phyloP scores from a whole-genome alignment of 2,888 invertebrate species.

The Eupithecia centaureata region DNA sequence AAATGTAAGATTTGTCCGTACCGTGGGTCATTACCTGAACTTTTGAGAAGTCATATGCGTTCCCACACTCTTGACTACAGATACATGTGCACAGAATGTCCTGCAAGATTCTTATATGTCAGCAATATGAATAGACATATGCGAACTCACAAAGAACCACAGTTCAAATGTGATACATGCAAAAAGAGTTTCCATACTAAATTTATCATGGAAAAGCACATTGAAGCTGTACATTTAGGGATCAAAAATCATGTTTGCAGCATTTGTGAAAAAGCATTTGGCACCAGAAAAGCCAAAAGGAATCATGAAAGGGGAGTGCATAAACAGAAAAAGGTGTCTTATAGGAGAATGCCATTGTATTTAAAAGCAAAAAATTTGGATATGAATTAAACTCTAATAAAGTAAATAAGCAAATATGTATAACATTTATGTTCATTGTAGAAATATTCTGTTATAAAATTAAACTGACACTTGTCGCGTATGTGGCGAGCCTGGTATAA shows the following conservation, averaged over 20 bases:
- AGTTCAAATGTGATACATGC: constrained; percentile 61
- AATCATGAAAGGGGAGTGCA: constrained; percentile 66
- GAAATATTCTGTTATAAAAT: no score
- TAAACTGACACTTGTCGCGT: no score
- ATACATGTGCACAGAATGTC: constrained; percentile 68
- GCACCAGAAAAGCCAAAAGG: constrained; percentile 67
- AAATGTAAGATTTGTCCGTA: constrained; percentile 66
- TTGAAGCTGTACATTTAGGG: constrained; percentile 64
- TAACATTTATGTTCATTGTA: no score
- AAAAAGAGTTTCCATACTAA: constrained; percentile 62
- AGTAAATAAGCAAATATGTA: no score
- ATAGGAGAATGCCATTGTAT: constrained; percentile 59
- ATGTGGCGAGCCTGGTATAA: no score
- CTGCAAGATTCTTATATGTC: constrained; percentile 61
- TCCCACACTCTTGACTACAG: constrained; percentile 63
- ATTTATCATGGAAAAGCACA: constrained; percentile 56
- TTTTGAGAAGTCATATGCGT: constrained; percentile 62
- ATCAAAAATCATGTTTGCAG: constrained; percentile 66
- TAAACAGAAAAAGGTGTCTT: constrained; percentile 59
- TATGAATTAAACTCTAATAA: neutral
- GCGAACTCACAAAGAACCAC: constrained; percentile 62
- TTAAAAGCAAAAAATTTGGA: constrained; percentile 49
- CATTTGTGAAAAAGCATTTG: constrained; percentile 66
- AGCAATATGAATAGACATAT: constrained; percentile 65
- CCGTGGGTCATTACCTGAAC: constrained; percentile 55